Base-by-base conservation (phyloP, 2,888 invertebrate genomes). In the Trachelus tabidus region DNA sequence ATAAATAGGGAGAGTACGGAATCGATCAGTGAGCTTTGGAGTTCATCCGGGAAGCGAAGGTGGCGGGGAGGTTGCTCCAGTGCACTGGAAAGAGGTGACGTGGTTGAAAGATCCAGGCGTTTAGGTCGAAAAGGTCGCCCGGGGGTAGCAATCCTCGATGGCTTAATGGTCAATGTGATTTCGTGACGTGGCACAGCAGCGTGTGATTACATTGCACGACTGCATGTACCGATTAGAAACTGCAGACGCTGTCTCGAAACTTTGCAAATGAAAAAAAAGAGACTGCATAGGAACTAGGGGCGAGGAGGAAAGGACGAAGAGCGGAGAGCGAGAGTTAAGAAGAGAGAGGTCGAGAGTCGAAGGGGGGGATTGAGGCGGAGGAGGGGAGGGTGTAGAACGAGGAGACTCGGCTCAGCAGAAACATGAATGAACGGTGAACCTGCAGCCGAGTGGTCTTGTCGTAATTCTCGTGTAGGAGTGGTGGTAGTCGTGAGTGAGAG, bases 341-440 rank as follows among this genome's bases (percentile, higher is more conserved):
- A 12, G 35, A 12, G 35, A 35, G 35, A 35, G 35, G 35, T 35
- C 3, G 11, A 12, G 35, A 35, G 35, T 35, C 3, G 35, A 35
- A 3, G 35, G 0, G 12, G 11, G 11, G 34, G 34, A 34, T 34
- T 11, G 34, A 35, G 35, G 34, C 1, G 11, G 0, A 11, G 11
- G 79, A 80, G 82, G 79, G 79, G 79, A 76, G 78, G 73, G 73
- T 69, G 76, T 71, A 77, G 71, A 34, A 56, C 74, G 78, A 75
- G 77, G 69, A 77, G 73, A 79, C 78, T 79, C 78, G 79, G 79
- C 79, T 80, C 81, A 80, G 81, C 84, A 78, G 82, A 84, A 86
- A 87, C 88, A 88, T 85, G 86, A 85, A 87, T 88, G 88, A 86
- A 88, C 84, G 85, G 86, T 85, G 86, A 86, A 88, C 87, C 86